Base-by-base conservation (phyloP, 2,888 invertebrate genomes). In the Trichogramma dendrolimi region DNA sequence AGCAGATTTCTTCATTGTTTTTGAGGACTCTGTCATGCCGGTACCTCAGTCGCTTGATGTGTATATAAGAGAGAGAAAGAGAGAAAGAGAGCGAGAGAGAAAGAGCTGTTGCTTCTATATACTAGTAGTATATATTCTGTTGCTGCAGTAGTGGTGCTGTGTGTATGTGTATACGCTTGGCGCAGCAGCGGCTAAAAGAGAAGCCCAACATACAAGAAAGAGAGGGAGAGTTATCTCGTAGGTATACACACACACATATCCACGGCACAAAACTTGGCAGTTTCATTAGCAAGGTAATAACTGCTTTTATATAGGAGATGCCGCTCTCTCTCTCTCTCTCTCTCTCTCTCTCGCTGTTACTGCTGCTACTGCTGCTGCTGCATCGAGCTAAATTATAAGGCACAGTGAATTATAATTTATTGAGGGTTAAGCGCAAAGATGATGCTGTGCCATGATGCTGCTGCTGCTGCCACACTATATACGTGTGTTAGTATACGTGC, bases 251-350 rank as follows among this genome's bases (percentile, higher is more conserved):
- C 8, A 10, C 38, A 27, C 27, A 27, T 27, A 27, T 27, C 1
- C 27, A 27, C 27, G 3, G 55, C n/a, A 38, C 6, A 8, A 27
- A 4, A 27, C 49, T 10, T 39, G 47, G 52, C 52, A 4, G 49
- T 59, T 59, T 48, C 58, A 49, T 56, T 62, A 62, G 27, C 3
- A 58, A 6, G 47, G 47, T 62, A 62, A 58, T 58, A 62, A 62
- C 62, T 48, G 62, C 43, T 56, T 43, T 55, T 41, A 11, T 27
- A 27, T 27, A 27, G 27, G 27, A 27, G 27, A 27, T 27, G 27
- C 27, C 27, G 27, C 27, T 27, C 27, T 27, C 27, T 47, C 47
- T 5, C 5, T 1, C 8, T 47, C 47, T 5, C 5, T 1, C 8
- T 4, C 27, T 27, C 27, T 27, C 27, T 47, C 47, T 5, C 5